A percentile compares a stretch with the other conserved stretches of the same genome.
Evolutionary conservation across 2,888 invertebrate species (phyloP).

Genomic region (Suillia variegata): DNA sequence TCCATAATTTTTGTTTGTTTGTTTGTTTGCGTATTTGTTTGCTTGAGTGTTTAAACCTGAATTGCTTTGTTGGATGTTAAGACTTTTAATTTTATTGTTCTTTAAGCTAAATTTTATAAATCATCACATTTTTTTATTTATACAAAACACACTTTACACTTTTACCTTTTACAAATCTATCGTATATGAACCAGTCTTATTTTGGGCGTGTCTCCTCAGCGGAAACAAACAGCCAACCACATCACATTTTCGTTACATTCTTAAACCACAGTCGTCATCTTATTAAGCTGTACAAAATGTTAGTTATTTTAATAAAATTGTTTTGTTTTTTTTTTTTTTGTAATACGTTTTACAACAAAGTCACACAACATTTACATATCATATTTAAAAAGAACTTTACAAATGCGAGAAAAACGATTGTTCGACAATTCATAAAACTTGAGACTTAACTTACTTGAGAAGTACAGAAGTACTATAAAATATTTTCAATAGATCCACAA

Average conservation of each 20-base stretch:
- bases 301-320: too few relatives aligned
- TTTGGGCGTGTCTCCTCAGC: background rate
- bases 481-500: too few relatives aligned
- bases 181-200: conserved; percentile 7
- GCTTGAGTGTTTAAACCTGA: conserved; percentile 50
- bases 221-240: conserved; percentile 18
- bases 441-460: too few relatives aligned
- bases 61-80: conserved; percentile 50
- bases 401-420: conserved; percentile 39
- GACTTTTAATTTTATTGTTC: conserved; percentile 24
- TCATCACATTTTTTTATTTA: conserved; percentile 19
- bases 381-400: too few relatives aligned
- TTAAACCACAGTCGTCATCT: background rate
- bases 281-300: too few relatives aligned
- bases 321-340: too few relatives aligned
- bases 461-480: conserved; percentile 22
- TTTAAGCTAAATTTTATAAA: conserved; percentile 26
- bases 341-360: background rate
- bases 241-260: conserved; percentile 39
- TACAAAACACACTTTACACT: too few relatives aligned
- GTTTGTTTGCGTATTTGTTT: too few relatives aligned
- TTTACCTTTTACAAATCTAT: conserved; percentile 19
- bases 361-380: background rate
- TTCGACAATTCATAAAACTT: conserved; percentile 59
- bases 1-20: conserved; percentile 23